phyloP scores from a whole-genome alignment of 2,113 vertebrate species.

The Parus major region DNA sequence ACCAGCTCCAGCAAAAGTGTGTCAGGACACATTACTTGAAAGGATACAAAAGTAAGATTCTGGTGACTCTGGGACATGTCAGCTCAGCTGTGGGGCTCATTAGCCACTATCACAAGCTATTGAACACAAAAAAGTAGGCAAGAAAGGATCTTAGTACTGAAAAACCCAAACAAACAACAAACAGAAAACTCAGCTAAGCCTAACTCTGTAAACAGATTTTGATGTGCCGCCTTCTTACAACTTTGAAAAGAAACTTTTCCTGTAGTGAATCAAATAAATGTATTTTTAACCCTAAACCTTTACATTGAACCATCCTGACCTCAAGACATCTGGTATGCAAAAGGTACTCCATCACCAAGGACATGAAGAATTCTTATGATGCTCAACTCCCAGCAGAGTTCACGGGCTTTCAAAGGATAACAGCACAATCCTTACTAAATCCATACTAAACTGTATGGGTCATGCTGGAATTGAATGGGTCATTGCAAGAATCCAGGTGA shows the following conservation, averaged over 20 bases:
- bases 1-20: background rate
- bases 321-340: background rate
- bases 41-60: background rate
- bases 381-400: background rate
- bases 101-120: background rate
- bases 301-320: background rate
- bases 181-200: background rate
- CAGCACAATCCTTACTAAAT: background rate
- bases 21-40: background rate
- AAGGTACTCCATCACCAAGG: background rate
- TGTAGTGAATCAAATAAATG: background rate
- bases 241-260: background rate
- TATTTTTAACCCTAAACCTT: background rate
- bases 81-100: background rate
- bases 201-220: background rate
- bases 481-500: background rate
- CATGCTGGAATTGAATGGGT: accelerated
- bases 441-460: background rate
- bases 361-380: background rate
- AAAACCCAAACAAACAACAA: background rate
- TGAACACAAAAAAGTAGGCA: background rate
- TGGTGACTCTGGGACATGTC: background rate
- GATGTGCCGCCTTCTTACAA: background rate
- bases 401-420: background rate
- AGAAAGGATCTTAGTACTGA: background rate